These are phyloP conservation scores for Sinocyclocheilus anshuiensis DNA, from an alignment of 2,113 vertebrate species.

Conservation along the genomic window DNA sequence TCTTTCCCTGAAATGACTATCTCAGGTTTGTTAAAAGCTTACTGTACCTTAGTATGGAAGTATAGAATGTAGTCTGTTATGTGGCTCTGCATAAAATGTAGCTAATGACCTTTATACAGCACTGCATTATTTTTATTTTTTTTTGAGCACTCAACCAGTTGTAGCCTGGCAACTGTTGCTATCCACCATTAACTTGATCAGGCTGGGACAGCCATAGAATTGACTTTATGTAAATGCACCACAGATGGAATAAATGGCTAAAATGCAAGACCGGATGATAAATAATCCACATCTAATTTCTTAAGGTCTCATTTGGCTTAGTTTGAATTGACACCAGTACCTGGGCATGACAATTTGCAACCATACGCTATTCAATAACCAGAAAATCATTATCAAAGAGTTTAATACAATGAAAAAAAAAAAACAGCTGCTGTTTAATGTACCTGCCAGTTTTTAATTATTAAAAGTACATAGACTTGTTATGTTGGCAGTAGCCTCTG, in stretches of 20 bases:
- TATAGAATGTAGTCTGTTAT: not conserved
- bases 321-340: not conserved
- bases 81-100: not conserved
- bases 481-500: not conserved
- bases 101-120: conserved; percentile 23
- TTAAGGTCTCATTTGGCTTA: not conserved
- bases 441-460: not conserved
- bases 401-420: too few relatives aligned
- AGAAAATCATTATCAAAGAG: not conserved
- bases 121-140: not conserved
- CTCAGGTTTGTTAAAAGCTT: not conserved
- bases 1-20: not conserved
- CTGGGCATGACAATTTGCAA: not conserved
- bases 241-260: not conserved
- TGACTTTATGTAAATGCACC: conserved; percentile 31
- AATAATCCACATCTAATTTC: not conserved
- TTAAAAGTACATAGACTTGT: not conserved
- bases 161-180: conserved; percentile 13
- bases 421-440: not conserved
- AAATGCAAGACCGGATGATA: not conserved
- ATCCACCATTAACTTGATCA: conserved; percentile 31
- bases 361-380: not conserved
- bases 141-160: not conserved
- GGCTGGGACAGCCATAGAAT: conserved; percentile 3
- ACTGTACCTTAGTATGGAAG: not conserved